Evolutionary conservation across 2,797 vertebrate species (phyloP).

Genomic region (Sebastes hopkinsi): DNA sequence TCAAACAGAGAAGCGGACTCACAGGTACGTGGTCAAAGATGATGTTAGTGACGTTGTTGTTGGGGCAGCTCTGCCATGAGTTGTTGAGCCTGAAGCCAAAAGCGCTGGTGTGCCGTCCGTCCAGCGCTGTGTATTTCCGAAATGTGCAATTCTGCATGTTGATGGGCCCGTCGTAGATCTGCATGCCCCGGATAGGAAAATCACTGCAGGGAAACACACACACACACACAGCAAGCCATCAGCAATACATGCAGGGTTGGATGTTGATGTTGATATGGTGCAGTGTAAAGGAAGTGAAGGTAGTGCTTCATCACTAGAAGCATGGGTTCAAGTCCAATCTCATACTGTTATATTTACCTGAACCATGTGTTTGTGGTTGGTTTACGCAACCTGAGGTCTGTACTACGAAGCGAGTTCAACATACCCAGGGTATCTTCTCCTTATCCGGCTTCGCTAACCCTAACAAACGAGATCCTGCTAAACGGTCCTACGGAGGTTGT

Average conservation of each 20-base stretch:
- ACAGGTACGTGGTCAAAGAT: conserved; percentile 93
- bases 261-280: not conserved
- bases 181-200: conserved; percentile 94
- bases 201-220: conserved; percentile 78
- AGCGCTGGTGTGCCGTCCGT: conserved; percentile 93
- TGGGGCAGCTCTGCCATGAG: conserved; percentile 98
- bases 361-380: too few species aligned
- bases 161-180: conserved; percentile 96
- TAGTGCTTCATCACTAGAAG: too few species aligned
- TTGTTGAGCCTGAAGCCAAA: conserved; percentile 97
- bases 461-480: too few species aligned
- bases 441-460: too few species aligned
- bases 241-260: not conserved
- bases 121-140: conserved; percentile 90
- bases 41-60: conserved; percentile 90
- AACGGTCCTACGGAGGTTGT: too few species aligned
- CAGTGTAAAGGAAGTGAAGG: not conserved
- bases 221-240: not conserved
- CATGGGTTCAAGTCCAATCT: too few species aligned
- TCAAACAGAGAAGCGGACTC: conserved; percentile 67
- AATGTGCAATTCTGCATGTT: conserved; percentile 97
- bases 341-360: not conserved
- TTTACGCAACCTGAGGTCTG: too few species aligned
- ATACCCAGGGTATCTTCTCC: too few species aligned
- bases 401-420: too few species aligned